A percentile compares a stretch with the other conserved stretches of the same genome.
Evolutionary conservation across 2,888 invertebrate species (phyloP).

Genomic region (Drosophila nr. perissopoda): DNA sequence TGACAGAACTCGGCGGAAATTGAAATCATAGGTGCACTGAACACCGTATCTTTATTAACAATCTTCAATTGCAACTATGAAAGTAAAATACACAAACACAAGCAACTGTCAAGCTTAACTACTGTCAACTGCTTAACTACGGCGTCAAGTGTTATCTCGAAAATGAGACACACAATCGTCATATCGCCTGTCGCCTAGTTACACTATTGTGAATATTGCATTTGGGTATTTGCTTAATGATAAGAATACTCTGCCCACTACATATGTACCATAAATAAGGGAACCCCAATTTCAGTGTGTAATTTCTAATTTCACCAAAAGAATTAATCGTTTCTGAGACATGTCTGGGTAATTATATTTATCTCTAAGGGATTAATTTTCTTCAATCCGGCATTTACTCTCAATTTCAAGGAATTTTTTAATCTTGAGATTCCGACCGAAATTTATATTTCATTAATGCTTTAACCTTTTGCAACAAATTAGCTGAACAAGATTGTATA

Average conservation of each 20-base stretch:
- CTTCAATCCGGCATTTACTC: neutral
- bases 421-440: neutral
- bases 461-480: neutral
- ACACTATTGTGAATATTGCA: neutral
- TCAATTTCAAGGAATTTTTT: neutral
- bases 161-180: neutral
- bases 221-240: neutral
- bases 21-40: neutral
- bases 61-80: neutral
- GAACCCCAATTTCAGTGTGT: no score
- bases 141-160: neutral
- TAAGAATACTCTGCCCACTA: neutral
- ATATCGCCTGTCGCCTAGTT: neutral
- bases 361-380: no score
- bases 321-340: neutral
- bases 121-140: neutral
- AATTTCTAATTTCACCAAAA: no score
- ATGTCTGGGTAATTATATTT: neutral
- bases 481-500: neutral
- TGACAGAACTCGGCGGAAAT: neutral
- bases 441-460: neutral
- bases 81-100: neutral
- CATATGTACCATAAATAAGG: neutral
- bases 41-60: neutral
- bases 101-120: neutral